Conservation (phyloP, 2,113 vertebrate species). For the Bufo bufo region DNA sequence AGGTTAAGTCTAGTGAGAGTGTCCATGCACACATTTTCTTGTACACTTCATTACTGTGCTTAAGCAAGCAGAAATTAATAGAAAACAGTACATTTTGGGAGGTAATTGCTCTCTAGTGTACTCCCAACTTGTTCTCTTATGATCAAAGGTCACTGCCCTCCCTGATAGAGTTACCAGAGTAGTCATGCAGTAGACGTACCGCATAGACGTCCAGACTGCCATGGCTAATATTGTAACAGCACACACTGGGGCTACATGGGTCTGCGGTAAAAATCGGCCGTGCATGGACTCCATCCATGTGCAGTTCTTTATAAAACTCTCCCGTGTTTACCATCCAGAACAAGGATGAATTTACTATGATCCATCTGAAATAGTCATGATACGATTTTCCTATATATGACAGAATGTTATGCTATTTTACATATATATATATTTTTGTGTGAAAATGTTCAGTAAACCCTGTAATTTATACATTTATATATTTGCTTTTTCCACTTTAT, state of each 20-base stretch:
- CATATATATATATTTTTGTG: too few relatives aligned
- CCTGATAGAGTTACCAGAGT: not conserved
- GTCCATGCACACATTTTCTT: conserved; percentile 6
- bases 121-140: not conserved
- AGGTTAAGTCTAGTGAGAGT: conserved; percentile 11
- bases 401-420: too few relatives aligned
- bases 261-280: too few relatives aligned
- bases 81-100: conserved; percentile 16
- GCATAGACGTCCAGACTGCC: not conserved
- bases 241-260: not conserved
- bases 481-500: too few relatives aligned
- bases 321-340: too few relatives aligned
- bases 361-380: too few relatives aligned
- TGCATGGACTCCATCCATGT: too few relatives aligned
- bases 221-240: not conserved
- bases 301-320: too few relatives aligned
- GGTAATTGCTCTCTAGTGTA: conserved; percentile 8
- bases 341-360: too few relatives aligned
- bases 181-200: not conserved
- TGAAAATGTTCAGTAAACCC: too few relatives aligned
- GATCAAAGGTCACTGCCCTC: conserved; percentile 4
- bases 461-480: too few relatives aligned
- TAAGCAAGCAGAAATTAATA: conserved; percentile 31
- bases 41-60: conserved; percentile 34
- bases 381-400: too few relatives aligned